Percentiles rank a stretch among this genome's conserved stretches.
Evolutionary conservation across 2,888 invertebrate species (phyloP).

Genomic region (Dilophus febrilis): DNA sequence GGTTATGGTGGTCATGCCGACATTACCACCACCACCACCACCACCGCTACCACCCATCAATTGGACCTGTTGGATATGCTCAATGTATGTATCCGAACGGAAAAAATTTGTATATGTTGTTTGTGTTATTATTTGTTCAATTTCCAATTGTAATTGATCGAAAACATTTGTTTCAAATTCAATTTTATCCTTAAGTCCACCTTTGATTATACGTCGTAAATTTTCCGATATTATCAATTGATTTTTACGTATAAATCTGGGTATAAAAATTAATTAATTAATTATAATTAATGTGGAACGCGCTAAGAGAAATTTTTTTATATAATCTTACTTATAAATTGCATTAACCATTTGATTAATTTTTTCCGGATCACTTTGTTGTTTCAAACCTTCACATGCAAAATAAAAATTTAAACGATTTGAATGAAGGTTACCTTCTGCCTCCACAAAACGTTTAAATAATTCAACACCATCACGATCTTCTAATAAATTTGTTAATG

Average conservation of each 20-base stretch:
- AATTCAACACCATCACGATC: conserved; percentile 80
- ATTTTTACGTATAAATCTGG: conserved; percentile 60
- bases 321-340: conserved; percentile 58
- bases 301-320: no score
- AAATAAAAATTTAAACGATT: conserved; percentile 85
- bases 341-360: conserved; percentile 30
- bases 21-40: conserved; percentile 1
- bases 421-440: conserved; percentile 60
- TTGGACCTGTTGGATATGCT: conserved; percentile 55
- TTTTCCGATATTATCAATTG: conserved; percentile 69
- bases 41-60: no score
- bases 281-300: no score
- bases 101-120: conserved; percentile 86
- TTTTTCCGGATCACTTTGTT: conserved; percentile 54
- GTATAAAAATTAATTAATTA: conserved; percentile 3
- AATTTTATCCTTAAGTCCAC: conserved; percentile 50
- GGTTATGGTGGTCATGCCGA: background rate
- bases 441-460: conserved; percentile 66
- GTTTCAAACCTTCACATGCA: conserved; percentile 76
- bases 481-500: conserved; percentile 65
- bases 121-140: conserved; percentile 65
- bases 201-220: conserved; percentile 59
- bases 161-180: conserved; percentile 63
- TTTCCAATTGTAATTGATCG: conserved; percentile 65
- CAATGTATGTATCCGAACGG: conserved; percentile 79